Conservation (phyloP, 2,888 invertebrate genomes). For the Temnothorax unifasciatus region DNA sequence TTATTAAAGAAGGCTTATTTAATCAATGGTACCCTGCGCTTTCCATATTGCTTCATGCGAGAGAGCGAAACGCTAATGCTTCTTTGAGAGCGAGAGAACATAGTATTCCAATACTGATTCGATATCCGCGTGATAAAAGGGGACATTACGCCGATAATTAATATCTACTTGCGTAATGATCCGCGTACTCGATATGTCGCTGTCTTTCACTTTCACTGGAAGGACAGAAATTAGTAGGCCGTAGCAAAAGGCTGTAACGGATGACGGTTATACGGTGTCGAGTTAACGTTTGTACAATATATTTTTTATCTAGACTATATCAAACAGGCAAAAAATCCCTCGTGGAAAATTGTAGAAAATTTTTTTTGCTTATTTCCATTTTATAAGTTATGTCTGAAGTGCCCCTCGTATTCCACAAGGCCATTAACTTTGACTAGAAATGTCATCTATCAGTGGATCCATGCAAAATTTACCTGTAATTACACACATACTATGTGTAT, state of each 20-base stretch:
- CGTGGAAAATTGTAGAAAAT: background rate
- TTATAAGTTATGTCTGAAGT: background rate
- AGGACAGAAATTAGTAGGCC: slow-evolving; percentile 46
- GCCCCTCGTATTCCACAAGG: too few species aligned
- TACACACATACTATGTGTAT: too few species aligned
- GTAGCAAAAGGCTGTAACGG: slow-evolving; percentile 11
- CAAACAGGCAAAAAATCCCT: background rate
- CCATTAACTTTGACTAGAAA: too few species aligned
- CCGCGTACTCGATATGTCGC: slow-evolving; percentile 21
- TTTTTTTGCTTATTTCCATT: background rate
- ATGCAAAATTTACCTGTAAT: too few species aligned
- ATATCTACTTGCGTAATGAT: slow-evolving; percentile 52
- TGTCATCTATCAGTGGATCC: too few species aligned
- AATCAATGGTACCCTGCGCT: background rate
- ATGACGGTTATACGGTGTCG: background rate
- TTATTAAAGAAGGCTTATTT: background rate
- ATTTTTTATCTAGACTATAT: background rate
- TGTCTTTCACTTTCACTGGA: slow-evolving; percentile 54
- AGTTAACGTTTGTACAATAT: background rate
- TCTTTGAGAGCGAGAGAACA: background rate
- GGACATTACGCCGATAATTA: slow-evolving; percentile 41
- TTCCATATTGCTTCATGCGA: background rate
- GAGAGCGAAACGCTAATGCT: background rate
- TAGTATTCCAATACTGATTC: slow-evolving; percentile 8
- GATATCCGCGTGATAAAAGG: slow-evolving; percentile 28